Conservation (phyloP, 1,140 invertebrate species). For the Drosophila kanapiae region DNA sequence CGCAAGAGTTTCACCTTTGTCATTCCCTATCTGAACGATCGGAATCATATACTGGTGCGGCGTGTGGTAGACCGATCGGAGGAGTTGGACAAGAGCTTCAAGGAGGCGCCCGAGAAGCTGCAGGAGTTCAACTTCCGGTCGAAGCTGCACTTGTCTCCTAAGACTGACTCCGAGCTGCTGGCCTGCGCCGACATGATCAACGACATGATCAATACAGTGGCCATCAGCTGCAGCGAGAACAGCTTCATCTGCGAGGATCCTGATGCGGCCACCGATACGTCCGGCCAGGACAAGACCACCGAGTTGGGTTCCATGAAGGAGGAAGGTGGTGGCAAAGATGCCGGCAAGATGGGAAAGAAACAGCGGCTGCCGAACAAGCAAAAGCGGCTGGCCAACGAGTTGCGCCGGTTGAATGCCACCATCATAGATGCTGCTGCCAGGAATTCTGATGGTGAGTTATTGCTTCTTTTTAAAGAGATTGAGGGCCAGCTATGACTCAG, state of each 20-base stretch:
- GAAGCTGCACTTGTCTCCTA: conserved; percentile 7
- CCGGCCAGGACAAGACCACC: neutral
- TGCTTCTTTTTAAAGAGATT: neutral
- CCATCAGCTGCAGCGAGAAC: conserved; percentile 82
- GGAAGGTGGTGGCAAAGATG: conserved; percentile 17
- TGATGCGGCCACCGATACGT: conserved; percentile 7
- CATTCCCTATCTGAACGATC: conserved; percentile 81
- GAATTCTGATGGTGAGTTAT: conserved; percentile 58
- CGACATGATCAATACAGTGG: conserved; percentile 84
- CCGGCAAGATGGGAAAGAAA: conserved; percentile 33
- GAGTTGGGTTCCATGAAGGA: conserved; percentile 34
- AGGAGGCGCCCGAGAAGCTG: conserved; percentile 33
- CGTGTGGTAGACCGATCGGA: conserved; percentile 80
- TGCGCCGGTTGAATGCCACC: conserved; percentile 81
- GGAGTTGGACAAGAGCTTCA: conserved; percentile 66
- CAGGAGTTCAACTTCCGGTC: conserved; percentile 49
- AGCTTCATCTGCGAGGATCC: conserved; percentile 74
- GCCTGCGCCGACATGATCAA: conserved; percentile 74
- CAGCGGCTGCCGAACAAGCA: conserved; percentile 56
- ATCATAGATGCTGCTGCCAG: conserved; percentile 77
- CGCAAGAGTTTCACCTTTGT: conserved; percentile 76
- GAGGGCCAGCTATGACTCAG: no score
- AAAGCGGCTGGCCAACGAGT: conserved; percentile 68
- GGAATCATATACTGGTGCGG: conserved; percentile 76
- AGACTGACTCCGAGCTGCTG: conserved; percentile 24